A percentile compares a stretch with the other conserved stretches of the same genome.
These are phyloP conservation scores for Ennomos erosarius DNA, from an alignment of 2,888 invertebrate genomes.

Conservation along the genomic window DNA sequence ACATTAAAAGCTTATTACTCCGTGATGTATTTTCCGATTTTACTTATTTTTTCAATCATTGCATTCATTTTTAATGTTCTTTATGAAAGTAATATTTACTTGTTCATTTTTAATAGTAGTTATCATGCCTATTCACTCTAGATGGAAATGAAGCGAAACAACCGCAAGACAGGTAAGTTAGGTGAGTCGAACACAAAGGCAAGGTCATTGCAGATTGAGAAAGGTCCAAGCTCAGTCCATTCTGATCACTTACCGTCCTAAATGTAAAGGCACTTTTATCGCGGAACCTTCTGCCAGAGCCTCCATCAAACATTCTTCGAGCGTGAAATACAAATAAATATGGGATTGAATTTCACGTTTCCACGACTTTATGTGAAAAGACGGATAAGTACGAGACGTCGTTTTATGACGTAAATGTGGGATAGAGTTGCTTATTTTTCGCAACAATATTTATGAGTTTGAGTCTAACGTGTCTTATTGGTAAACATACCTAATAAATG, in stretches of 20 bases:
- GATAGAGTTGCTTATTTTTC: conserved; percentile 26
- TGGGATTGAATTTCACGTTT: conserved; percentile 50
- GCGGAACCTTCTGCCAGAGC: conserved; percentile 27
- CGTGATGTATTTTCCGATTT: too few relatives aligned
- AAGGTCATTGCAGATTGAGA: conserved; percentile 13
- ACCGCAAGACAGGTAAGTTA: not conserved
- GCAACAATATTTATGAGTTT: conserved; percentile 17
- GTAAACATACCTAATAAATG: conserved; percentile 13
- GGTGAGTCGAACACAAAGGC: not conserved
- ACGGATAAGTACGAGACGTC: conserved; percentile 26
- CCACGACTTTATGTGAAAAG: conserved; percentile 40
- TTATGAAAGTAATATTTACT: too few relatives aligned
- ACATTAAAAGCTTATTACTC: too few relatives aligned
- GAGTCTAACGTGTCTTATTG: conserved; percentile 5
- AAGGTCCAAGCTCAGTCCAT: conserved; percentile 14
- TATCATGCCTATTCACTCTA: not conserved
- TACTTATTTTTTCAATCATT: too few relatives aligned
- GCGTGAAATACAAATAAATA: conserved; percentile 46
- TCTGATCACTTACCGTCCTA: conserved; percentile 25
- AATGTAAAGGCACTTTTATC: conserved; percentile 34
- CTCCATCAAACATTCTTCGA: conserved; percentile 42
- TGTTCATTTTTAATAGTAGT: too few relatives aligned
- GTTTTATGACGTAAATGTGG: conserved; percentile 31
- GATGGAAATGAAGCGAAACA: not conserved
- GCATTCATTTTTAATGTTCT: too few relatives aligned